Conservation (phyloP, 2,113 vertebrate species). For the Tenebrosternarchus preto region DNA sequence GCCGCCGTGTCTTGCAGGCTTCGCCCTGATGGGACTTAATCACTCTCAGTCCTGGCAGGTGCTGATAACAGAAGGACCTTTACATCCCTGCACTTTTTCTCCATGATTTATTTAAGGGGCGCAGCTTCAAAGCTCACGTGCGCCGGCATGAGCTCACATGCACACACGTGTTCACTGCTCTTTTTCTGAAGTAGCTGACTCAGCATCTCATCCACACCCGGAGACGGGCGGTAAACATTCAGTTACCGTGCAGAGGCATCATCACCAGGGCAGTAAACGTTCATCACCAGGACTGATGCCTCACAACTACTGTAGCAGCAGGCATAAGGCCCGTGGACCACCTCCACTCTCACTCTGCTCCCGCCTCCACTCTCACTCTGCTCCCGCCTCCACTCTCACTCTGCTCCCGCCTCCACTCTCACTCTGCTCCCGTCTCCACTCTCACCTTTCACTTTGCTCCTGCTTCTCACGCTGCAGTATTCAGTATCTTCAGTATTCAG, state of each 20-base stretch:
- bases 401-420: too few species aligned
- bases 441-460: neutral
- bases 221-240: conserved; percentile 62
- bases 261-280: conserved; percentile 46
- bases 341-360: too few species aligned
- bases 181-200: conserved; percentile 59
- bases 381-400: too few species aligned
- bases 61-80: conserved; percentile 44
- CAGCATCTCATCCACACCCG: conserved; percentile 57
- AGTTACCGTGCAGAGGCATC: conserved; percentile 57
- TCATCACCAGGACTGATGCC: conserved; percentile 52
- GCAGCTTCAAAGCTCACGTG: conserved; percentile 56
- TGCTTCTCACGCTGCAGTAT: neutral
- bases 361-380: too few species aligned
- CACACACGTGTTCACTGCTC: conserved; percentile 2
- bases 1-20: conserved; percentile 51
- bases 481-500: neutral
- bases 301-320: too few species aligned
- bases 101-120: conserved; percentile 71
- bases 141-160: conserved; percentile 53
- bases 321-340: too few species aligned
- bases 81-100: conserved; percentile 48
- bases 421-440: too few species aligned
- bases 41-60: conserved; percentile 51
- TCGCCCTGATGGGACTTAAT: conserved; percentile 68